Percentiles rank a stretch among this genome's conserved stretches.
phyloP scores from a whole-genome alignment of 2,113 vertebrate genomes.

The Hylia prasina region DNA sequence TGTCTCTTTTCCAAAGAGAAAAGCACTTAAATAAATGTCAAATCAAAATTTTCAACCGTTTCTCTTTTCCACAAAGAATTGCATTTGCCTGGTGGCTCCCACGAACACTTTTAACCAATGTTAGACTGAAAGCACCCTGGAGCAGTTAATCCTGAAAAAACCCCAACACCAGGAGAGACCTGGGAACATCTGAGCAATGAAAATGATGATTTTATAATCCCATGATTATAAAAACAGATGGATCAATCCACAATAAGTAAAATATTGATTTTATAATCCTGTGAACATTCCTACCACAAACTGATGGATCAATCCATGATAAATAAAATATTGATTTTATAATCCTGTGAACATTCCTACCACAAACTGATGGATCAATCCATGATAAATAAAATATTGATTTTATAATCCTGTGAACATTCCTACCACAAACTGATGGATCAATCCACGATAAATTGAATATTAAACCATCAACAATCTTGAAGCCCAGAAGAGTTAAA shows the following conservation, averaged over 20 bases:
- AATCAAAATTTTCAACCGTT: neutral
- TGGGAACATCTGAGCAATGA: neutral
- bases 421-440: neutral
- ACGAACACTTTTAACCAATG: neutral
- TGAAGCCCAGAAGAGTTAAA: neutral
- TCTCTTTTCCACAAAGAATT: neutral
- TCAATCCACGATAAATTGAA: neutral
- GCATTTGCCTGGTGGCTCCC: neutral
- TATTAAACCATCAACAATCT: neutral
- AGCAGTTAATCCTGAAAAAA: neutral
- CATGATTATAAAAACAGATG: fast-evolving
- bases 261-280: neutral
- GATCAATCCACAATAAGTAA: neutral
- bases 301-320: fast-evolving
- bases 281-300: neutral
- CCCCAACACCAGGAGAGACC: neutral
- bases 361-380: neutral
- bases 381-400: neutral
- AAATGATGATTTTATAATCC: neutral
- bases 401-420: neutral
- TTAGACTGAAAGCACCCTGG: neutral
- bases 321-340: neutral
- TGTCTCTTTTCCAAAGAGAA: neutral
- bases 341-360: neutral
- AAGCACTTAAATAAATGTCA: neutral